Base-by-base conservation (phyloP, 2,113 vertebrate species). In the Empidonax alnorum region DNA sequence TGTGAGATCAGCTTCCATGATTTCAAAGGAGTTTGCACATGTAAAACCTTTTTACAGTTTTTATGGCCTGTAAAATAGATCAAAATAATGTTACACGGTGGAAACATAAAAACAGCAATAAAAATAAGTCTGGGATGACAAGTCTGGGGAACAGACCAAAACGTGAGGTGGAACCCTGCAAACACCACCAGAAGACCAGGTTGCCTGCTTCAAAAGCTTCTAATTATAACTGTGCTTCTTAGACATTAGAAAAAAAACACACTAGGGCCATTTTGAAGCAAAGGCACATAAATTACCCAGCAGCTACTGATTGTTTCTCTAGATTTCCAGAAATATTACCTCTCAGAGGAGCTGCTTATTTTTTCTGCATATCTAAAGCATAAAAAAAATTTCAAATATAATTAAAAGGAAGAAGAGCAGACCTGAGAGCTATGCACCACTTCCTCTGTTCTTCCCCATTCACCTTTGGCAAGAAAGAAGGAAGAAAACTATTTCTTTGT, bases 61-160 rank as follows among this genome's bases (percentile, higher is more conserved):
- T 96, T 92, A 88, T 11, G 28, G 79, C 56, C 61, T 75, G 76
- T 89, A 87, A 90, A 93, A 96, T 71, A 33, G 76, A 93, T 86
- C 72, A 90, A 94, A 96, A 96, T 94, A 94, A 87, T 76, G 62
- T 85, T 96, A 66, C 72, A 65, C 56, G 56, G 79, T 84, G 52
- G 63, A 92, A 82, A 78, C 87, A 92, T 86, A 94, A 96, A 90
- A 93, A 37, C 47, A 84, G 61, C 59, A 93, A 89, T 89, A 84
- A 89, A 94, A 94, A 66, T 83, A 91, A 91, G 74, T 83, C 87
- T 72, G 56, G 42, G 44, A 77, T 81, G 75, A 88, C 76, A 94
- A 75, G 59, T 77, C 77, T 74, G 88, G 67, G 87, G 75, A 67
- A 27, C 33, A 87, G 50, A 59, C 10, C 67, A 86, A 61, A 42